Conservation (phyloP, 2,113 vertebrate species). For the Rhabdornis inornatus region DNA sequence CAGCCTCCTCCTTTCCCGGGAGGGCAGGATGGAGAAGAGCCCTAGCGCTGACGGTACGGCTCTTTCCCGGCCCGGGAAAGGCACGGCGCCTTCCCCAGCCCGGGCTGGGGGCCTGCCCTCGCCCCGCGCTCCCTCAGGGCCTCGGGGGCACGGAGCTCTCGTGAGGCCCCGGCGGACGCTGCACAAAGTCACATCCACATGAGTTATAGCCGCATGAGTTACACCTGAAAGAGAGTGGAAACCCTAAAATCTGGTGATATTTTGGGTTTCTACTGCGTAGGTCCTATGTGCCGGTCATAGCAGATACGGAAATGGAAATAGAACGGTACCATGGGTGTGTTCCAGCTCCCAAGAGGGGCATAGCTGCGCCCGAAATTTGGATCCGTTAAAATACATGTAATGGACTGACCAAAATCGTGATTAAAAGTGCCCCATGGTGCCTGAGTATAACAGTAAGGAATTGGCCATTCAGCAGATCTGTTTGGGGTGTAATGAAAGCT, state of each 20-base stretch:
- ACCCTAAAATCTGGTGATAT: background rate
- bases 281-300: rapidly evolving
- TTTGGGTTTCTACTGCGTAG: background rate
- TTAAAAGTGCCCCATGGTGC: background rate
- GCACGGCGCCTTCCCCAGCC: background rate
- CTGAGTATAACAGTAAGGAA: background rate
- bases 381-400: background rate
- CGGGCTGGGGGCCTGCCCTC: background rate
- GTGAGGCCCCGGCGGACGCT: background rate
- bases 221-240: background rate
- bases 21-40: background rate
- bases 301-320: background rate
- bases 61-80: too few relatives aligned
- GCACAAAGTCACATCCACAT: rapidly evolving
- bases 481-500: background rate
- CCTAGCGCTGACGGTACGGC: background rate
- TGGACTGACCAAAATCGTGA: background rate
- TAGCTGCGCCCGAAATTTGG: background rate
- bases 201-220: background rate
- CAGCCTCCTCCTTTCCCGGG: background rate
- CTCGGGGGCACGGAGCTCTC: background rate
- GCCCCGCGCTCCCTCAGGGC: background rate
- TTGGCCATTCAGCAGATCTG: background rate
- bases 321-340: rapidly evolving
- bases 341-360: background rate